A percentile compares a stretch with the other conserved stretches of the same genome.
Conservation (phyloP, 2,113 vertebrate species). For the Ceyx margarethae region DNA sequence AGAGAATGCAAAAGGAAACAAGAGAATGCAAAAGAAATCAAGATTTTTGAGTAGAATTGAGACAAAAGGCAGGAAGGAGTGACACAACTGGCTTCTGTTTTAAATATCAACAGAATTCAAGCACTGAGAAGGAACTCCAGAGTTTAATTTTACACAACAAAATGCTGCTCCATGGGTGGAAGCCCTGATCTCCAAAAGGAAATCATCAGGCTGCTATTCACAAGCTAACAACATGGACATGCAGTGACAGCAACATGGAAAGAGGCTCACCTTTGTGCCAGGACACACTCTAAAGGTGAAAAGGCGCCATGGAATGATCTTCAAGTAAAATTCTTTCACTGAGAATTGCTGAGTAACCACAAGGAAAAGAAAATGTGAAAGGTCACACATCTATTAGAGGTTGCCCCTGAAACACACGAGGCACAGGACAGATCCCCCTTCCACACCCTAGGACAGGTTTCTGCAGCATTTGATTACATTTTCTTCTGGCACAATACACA, state of each 20-base stretch:
- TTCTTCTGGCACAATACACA: not conserved
- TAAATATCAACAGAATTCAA: not conserved
- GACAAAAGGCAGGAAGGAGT: not conserved
- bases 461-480: not conserved
- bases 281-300: constrained; percentile 97
- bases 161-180: not conserved
- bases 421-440: not conserved
- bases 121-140: not conserved
- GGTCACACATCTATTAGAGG: not conserved
- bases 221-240: not conserved
- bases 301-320: constrained; percentile 98
- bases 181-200: not conserved
- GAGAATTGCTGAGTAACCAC: constrained; percentile 90
- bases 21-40: not conserved
- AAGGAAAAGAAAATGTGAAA: constrained; percentile 32
- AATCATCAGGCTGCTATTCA: not conserved
- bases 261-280: constrained; percentile 90
- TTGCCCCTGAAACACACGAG: not conserved
- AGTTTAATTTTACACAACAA: not conserved
- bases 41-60: not conserved
- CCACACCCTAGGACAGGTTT: not conserved
- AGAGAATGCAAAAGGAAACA: not conserved
- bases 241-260: not conserved
- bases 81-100: not conserved
- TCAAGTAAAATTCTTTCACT: constrained; percentile 99